A percentile compares a stretch with the other conserved stretches of the same genome.
These are phyloP conservation scores for Boloria euphrosyne DNA, from an alignment of 2,888 invertebrate genomes.

Conservation along the genomic window DNA sequence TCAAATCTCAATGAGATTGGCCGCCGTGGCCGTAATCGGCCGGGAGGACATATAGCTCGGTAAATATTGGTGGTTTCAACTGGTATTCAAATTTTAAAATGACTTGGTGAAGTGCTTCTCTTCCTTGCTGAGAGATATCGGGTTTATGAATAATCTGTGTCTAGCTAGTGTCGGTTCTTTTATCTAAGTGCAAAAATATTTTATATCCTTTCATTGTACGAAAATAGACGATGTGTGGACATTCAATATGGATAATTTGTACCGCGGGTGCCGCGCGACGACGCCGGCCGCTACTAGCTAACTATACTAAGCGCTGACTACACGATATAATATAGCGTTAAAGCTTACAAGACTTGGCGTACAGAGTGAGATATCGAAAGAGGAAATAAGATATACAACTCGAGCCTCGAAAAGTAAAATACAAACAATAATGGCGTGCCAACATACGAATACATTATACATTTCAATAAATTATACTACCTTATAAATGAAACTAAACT, in stretches of 20 bases:
- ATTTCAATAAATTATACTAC: constrained; percentile 32
- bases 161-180: constrained; percentile 57
- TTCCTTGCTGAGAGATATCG: not conserved
- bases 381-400: not conserved
- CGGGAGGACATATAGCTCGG: not conserved
- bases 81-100: not conserved
- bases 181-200: constrained; percentile 77
- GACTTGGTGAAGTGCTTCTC: constrained; percentile 9
- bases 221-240: constrained; percentile 70
- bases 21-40: too few relatives aligned
- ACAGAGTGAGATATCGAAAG: constrained; percentile 10
- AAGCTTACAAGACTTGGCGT: constrained; percentile 27
- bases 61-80: constrained; percentile 1
- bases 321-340: constrained; percentile 25
- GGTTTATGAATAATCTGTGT: constrained; percentile 27
- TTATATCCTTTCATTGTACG: constrained; percentile 61
- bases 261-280: constrained; percentile 56
- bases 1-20: too few relatives aligned
- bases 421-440: constrained; percentile 37
- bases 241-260: constrained; percentile 63
- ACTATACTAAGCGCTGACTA: constrained; percentile 20
- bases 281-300: constrained; percentile 54
- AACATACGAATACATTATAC: constrained; percentile 45
- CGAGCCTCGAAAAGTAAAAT: constrained; percentile 32
- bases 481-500: constrained; percentile 39